Conservation (phyloP, 2,888 invertebrate species). For the Hypena proboscidalis region DNA sequence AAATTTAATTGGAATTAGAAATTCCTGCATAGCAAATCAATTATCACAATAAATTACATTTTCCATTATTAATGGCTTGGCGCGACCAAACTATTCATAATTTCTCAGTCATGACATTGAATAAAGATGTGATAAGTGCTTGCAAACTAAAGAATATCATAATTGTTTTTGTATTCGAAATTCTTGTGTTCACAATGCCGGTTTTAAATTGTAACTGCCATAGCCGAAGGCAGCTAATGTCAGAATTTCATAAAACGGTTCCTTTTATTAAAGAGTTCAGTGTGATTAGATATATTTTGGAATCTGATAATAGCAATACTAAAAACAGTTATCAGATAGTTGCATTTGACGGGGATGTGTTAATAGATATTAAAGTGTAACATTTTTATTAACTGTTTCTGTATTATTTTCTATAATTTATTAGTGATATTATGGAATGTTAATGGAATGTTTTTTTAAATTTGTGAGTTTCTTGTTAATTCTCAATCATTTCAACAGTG, state of each 20-base stretch:
- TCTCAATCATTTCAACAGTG: too few relatives aligned
- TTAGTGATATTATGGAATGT: too few relatives aligned
- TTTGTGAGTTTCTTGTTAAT: too few relatives aligned
- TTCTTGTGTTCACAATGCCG: too few relatives aligned
- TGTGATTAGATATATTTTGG: not conserved
- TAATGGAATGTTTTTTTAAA: too few relatives aligned
- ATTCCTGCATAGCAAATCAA: constrained; percentile 9
- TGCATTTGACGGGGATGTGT: constrained; percentile 3
- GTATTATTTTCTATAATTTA: not conserved
- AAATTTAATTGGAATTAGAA: too few relatives aligned
- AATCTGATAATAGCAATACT: not conserved
- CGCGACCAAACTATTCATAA: constrained; percentile 5
- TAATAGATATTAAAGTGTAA: constrained; percentile 17
- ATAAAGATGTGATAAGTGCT: not conserved
- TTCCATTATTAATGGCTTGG: not conserved
- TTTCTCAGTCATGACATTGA: constrained; percentile 12
- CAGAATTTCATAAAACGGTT: too few relatives aligned
- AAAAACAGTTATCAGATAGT: constrained; percentile 5
- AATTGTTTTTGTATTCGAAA: too few relatives aligned
- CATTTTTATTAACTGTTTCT: not conserved
- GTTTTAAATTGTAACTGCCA: too few relatives aligned
- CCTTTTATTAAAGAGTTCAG: not conserved
- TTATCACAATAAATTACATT: constrained; percentile 2
- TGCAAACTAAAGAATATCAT: constrained; percentile 1
- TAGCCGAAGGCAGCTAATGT: too few relatives aligned